Conservation (phyloP, 2,888 invertebrate genomes). For the Callosobruchus maculatus region DNA sequence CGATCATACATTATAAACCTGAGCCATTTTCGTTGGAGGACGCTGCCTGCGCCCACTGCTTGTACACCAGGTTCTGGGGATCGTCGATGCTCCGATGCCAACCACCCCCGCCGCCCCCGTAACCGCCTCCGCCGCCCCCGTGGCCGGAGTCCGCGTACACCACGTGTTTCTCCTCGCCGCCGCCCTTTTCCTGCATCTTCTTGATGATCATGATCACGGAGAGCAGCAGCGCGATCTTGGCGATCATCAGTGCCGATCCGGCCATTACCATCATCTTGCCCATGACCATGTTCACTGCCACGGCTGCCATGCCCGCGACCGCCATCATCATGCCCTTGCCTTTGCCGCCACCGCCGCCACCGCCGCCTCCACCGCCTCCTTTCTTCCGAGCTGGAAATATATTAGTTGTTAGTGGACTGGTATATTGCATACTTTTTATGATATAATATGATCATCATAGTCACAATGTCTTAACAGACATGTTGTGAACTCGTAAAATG, state of each 20-base stretch:
- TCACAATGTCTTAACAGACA: too few relatives aligned
- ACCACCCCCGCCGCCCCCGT: conserved; percentile 35
- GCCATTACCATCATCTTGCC: conserved; percentile 66
- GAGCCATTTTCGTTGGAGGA: conserved; percentile 23
- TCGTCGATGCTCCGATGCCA: conserved; percentile 58
- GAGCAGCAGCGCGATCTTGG: conserved; percentile 62
- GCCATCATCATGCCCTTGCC: conserved; percentile 55
- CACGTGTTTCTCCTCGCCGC: conserved; percentile 51
- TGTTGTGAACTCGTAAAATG: too few relatives aligned
- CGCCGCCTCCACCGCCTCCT: conserved; percentile 43
- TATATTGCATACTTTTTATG: too few relatives aligned
- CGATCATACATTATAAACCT: conserved; percentile 26
- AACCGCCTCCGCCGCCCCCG: conserved; percentile 39
- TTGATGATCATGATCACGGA: conserved; percentile 63
- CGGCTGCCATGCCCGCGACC: conserved; percentile 60
- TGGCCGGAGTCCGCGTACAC: conserved; percentile 52
- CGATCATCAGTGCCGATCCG: conserved; percentile 63
- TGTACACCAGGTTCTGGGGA: conserved; percentile 69
- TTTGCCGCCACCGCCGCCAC: conserved; percentile 34
- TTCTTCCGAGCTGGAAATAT: conserved; percentile 50
- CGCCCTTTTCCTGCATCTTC: conserved; percentile 54
- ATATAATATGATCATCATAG: too few relatives aligned
- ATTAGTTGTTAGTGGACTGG: too few relatives aligned
- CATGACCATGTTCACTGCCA: conserved; percentile 64
- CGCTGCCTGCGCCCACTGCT: conserved; percentile 45